Evolutionary conservation across 2,797 vertebrate species (phyloP).

Genomic region (Aratinga solstitialis): DNA sequence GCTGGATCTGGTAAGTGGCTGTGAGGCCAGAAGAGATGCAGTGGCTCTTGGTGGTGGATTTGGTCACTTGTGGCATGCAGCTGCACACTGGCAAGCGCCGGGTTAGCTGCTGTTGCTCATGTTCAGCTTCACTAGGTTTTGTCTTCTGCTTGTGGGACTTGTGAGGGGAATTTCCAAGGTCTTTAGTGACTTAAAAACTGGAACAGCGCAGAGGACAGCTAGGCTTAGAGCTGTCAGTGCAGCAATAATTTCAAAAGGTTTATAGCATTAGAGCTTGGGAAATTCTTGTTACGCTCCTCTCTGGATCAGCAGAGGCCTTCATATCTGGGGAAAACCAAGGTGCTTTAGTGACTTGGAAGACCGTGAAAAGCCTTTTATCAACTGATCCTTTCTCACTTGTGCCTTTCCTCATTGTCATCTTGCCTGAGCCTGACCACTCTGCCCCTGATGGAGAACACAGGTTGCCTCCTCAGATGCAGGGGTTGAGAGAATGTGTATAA

Average conservation of each 20-base stretch:
- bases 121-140: neutral
- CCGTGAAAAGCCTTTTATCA: neutral
- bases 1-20: neutral
- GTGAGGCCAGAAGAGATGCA: neutral
- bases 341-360: neutral
- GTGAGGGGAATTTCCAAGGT: neutral
- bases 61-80: fast-evolving
- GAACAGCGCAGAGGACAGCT: neutral
- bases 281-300: neutral
- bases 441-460: neutral
- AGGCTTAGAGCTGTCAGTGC: neutral
- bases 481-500: neutral
- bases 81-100: neutral
- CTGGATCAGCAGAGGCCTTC: neutral
- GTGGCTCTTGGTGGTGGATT: neutral
- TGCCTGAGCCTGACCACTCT: neutral
- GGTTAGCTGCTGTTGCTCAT: neutral
- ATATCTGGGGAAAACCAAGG: neutral
- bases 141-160: neutral
- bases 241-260: neutral
- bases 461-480: neutral
- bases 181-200: neutral
- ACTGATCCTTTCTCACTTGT: neutral
- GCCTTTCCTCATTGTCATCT: neutral
- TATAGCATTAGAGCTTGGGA: neutral